Evolutionary conservation across 2,888 invertebrate species (phyloP).

Genomic region (Mesopsocus fuscifrons): DNA sequence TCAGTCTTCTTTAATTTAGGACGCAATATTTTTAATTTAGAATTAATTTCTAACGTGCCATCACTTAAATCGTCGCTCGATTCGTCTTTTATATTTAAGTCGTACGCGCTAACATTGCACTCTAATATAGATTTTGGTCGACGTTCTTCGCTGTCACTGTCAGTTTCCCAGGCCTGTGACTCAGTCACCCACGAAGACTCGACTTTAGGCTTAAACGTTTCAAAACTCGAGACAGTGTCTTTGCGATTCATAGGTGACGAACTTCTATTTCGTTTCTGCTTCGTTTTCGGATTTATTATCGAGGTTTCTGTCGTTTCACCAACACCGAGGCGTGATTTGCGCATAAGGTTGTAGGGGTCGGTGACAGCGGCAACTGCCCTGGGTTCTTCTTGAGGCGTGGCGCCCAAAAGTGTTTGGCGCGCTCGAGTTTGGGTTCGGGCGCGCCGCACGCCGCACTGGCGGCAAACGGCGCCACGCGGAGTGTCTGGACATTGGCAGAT

Average conservation of each 20-base stretch:
- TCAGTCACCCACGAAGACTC: slow-evolving; percentile 6
- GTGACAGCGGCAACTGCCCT: slow-evolving; percentile 16
- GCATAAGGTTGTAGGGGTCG: slow-evolving; percentile 70
- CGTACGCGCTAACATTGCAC: slow-evolving; percentile 71
- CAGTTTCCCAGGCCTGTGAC: slow-evolving; percentile 10
- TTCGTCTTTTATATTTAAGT: slow-evolving; percentile 37
- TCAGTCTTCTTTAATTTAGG: slow-evolving; percentile 8
- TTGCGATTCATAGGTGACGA: slow-evolving; percentile 21
- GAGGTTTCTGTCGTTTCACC: slow-evolving; percentile 19
- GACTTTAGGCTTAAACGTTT: slow-evolving; percentile 11
- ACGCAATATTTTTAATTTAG: slow-evolving; percentile 6
- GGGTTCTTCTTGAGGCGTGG: slow-evolving; percentile 28
- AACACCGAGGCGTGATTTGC: slow-evolving; percentile 41
- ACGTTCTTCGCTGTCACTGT: slow-evolving; percentile 19
- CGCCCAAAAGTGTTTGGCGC: slow-evolving; percentile 43
- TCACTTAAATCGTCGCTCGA: slow-evolving; percentile 11
- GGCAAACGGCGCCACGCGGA: slow-evolving; percentile 14
- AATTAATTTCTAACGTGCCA: slow-evolving; percentile 5
- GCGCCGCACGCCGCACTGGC: slow-evolving; percentile 19
- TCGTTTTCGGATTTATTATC: slow-evolving; percentile 21
- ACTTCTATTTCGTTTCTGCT: slow-evolving; percentile 18
- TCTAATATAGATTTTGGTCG: slow-evolving; percentile 51
- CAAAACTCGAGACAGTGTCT: slow-evolving; percentile 8
- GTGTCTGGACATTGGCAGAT: slow-evolving; percentile 10
- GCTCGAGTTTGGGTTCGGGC: slow-evolving; percentile 22